Conservation (phyloP, 2,113 vertebrate species). For the Electrona antarctica region DNA sequence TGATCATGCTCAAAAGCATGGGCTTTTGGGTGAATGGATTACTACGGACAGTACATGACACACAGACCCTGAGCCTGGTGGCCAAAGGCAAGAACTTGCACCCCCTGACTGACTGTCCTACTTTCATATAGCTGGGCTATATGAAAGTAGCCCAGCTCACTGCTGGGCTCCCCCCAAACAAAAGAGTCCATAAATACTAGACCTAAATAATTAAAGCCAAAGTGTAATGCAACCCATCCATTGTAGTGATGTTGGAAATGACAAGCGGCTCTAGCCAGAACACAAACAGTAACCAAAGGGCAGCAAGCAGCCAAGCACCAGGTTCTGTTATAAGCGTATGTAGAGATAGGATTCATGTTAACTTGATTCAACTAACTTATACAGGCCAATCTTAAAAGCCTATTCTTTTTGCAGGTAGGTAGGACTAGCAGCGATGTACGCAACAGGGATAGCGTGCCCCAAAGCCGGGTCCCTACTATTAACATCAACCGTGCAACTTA, state of each 20-base stretch:
- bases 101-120: conserved; percentile 49
- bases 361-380: neutral
- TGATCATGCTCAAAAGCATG: neutral
- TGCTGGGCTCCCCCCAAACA: conserved; percentile 63
- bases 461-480: conserved; percentile 29
- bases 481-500: conserved; percentile 50
- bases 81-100: conserved; percentile 28
- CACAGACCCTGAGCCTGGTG: neutral
- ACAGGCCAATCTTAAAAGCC: neutral
- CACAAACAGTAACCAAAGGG: conserved; percentile 9
- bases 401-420: neutral
- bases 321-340: neutral
- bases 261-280: conserved; percentile 40
- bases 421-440: neutral
- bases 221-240: conserved; percentile 66
- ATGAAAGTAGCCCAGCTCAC: conserved; percentile 8
- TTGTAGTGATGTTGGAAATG: conserved; percentile 45
- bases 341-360: neutral
- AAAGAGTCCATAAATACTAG: conserved; percentile 69
- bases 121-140: conserved; percentile 47
- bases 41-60: conserved; percentile 6
- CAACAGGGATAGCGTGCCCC: conserved; percentile 14
- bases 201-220: conserved; percentile 77
- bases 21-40: neutral
- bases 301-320: neutral